phyloP scores from a whole-genome alignment of 2,797 vertebrate genomes.

The Dendrocincla tyrannina region DNA sequence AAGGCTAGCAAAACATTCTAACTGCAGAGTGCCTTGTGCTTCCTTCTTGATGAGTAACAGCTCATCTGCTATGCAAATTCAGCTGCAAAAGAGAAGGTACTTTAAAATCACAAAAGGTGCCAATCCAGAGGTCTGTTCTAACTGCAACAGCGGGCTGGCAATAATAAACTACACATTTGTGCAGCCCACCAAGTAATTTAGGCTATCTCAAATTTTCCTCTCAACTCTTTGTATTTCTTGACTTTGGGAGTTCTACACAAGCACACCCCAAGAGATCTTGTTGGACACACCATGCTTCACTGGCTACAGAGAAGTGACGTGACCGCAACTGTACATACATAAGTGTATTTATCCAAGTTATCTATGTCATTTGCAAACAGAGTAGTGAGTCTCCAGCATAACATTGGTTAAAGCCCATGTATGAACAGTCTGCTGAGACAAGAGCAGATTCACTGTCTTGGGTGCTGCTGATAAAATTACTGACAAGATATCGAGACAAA shows the following conservation, averaged over 20 bases:
- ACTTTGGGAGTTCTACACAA: not conserved
- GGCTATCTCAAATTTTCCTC: not conserved
- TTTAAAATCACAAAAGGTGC: not conserved
- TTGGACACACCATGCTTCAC: not conserved
- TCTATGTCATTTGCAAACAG: not conserved
- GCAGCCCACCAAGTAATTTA: not conserved
- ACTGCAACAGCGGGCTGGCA: not conserved
- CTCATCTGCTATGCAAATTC: not conserved
- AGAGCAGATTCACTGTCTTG: not conserved
- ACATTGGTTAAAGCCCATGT: not conserved
- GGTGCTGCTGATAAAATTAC: not conserved
- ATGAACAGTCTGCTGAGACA: not conserved
- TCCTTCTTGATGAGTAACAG: not conserved
- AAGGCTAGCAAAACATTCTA: not conserved
- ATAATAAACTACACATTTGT: not conserved
- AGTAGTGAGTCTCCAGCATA: not conserved
- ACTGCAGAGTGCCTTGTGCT: not conserved
- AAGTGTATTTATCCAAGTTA: not conserved
- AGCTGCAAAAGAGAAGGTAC: not conserved
- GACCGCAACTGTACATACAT: fast-evolving
- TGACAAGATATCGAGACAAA: not conserved
- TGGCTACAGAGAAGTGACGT: not conserved
- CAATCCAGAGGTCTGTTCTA: not conserved
- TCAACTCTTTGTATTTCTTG: not conserved
- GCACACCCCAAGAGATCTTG: not conserved